Evolutionary conservation across 2,888 invertebrate genomes (phyloP).

Genomic region (Petrolisthes manimaculis): DNA sequence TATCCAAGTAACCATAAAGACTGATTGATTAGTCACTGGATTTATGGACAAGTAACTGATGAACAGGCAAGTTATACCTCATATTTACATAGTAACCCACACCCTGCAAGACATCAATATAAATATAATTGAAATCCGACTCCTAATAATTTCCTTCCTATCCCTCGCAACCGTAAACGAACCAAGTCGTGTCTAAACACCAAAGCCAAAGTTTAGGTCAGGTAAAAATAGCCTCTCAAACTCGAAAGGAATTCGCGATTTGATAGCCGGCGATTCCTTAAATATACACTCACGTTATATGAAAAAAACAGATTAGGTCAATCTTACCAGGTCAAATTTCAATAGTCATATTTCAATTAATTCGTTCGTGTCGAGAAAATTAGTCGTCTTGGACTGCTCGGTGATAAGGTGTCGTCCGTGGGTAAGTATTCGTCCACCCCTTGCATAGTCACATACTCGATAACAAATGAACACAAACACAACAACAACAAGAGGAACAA

Average conservation of each 20-base stretch:
- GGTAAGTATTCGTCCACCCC: constrained; percentile 21
- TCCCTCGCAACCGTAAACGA: not conserved
- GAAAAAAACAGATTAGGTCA: not conserved
- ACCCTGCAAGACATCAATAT: too few species aligned
- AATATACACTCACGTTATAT: not conserved
- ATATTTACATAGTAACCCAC: too few species aligned
- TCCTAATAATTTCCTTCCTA: too few species aligned
- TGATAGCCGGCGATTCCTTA: not conserved
- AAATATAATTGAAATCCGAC: too few species aligned
- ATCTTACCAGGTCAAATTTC: constrained; percentile 18
- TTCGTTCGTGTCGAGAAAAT: constrained; percentile 32
- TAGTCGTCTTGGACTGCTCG: not conserved
- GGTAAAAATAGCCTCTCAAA: constrained; percentile 34
- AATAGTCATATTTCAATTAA: not conserved
- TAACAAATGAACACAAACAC: constrained; percentile 25
- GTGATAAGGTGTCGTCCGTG: not conserved
- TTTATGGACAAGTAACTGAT: too few species aligned
- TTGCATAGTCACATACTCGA: constrained; percentile 22
- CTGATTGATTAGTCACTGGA: too few species aligned
- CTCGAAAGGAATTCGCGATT: constrained; percentile 27
- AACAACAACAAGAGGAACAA: constrained; percentile 15
- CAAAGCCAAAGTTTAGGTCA: not conserved
- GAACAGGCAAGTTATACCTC: too few species aligned
- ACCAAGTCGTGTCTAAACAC: constrained; percentile 13
- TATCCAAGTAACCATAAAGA: too few species aligned